Base-by-base conservation (phyloP, 2,888 invertebrate species). In the Perizoma flavofasciatum region DNA sequence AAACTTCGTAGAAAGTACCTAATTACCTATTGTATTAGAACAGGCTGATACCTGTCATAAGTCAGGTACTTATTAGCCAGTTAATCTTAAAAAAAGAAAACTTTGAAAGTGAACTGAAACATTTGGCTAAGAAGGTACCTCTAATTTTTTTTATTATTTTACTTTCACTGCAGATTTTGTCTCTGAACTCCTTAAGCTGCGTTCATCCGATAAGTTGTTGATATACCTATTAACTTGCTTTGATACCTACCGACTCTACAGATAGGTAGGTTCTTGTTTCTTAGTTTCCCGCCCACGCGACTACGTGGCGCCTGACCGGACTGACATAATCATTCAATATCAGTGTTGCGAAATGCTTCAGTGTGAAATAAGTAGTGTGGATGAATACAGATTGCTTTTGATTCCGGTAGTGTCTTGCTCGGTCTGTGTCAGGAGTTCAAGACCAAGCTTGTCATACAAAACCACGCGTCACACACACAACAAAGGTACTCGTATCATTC, bases 201-300 rank as follows among this genome's bases (percentile, higher is more conserved):
- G 71, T 75, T 74, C 73, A 71, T 78, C 76, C 74, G 69, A 71
- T 72, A 74, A 78, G 77, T 75, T 78, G 75, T 78, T 73, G 77
- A 67, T 77, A 68, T 22, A 22, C 22, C 1, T 22, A 22, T n/a
- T 22, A 67, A 69, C 68, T 73, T 72, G 83, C 80, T 79, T 78
- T 49, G 37, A 51, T 51, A 44, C 55, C 50, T 41, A 44, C 78
- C n/a, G n/a, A n/a, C n/a, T n/a, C n/a, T n/a, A n/a, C n/a, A n/a
- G n/a, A n/a, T n/a, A n/a, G n/a, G n/a, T n/a, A n/a, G n/a, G n/a
- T n/a, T n/a, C 89, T 88, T 90, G 91, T 89, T 90, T 89, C 89
- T 88, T 88, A 88, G 88, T 84, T 88, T 89, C 88, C 88, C 91
- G 88, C 89, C 89, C 84, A 89, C 89, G 87, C 91, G 91, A 90